phyloP scores from a whole-genome alignment of 1,140 invertebrate genomes.

The Hydropsyche tenuis region DNA sequence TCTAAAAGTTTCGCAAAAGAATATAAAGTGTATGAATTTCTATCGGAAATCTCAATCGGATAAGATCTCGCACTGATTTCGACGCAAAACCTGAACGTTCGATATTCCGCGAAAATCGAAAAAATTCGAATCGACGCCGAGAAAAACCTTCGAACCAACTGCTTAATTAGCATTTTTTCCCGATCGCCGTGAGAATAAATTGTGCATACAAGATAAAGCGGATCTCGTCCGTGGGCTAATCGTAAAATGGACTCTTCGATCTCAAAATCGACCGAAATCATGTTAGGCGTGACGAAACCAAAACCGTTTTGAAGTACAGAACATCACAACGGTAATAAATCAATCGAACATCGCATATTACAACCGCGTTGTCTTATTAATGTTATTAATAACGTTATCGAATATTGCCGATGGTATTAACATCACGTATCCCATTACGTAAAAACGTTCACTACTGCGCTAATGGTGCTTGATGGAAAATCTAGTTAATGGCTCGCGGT shows the following conservation, averaged over 20 bases:
- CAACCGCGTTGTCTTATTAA: conserved; percentile 6
- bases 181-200: conserved; percentile 7
- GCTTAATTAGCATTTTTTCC: not conserved
- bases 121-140: not conserved
- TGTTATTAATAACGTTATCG: not conserved
- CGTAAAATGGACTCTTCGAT: not conserved
- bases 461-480: not conserved
- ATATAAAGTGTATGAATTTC: too few relatives aligned
- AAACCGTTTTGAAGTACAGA: not conserved
- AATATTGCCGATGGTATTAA: not conserved
- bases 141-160: not conserved
- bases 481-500: not conserved
- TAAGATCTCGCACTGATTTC: not conserved
- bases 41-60: not conserved
- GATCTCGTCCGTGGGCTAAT: too few relatives aligned
- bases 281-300: not conserved
- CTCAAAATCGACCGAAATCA: not conserved
- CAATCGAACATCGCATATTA: not conserved
- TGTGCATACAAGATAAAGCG: not conserved
- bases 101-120: conserved; percentile 1
- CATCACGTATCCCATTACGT: not conserved
- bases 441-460: not conserved
- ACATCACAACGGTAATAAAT: conserved; percentile 2
- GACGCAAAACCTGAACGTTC: not conserved
- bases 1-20: conserved; percentile 3